These are phyloP conservation scores for Garrulus glandarius DNA, from an alignment of 2,797 vertebrate species.

Conservation along the genomic window DNA sequence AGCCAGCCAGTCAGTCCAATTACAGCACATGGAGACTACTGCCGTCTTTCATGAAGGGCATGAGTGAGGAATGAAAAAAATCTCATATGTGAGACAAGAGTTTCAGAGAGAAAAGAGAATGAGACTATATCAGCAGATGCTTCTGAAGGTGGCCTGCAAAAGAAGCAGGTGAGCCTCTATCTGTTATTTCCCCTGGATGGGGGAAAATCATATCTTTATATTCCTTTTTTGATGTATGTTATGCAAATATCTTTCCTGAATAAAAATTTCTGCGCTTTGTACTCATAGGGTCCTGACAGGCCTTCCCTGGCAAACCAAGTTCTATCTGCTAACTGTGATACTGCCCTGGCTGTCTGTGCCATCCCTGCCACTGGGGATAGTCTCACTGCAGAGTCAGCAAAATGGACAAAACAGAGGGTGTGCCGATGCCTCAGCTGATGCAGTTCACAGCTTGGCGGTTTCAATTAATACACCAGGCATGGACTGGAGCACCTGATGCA, in stretches of 20 bases:
- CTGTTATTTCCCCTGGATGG: background rate
- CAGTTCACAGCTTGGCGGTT: background rate
- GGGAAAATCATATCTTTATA: background rate
- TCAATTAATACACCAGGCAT: background rate
- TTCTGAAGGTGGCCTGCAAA: background rate
- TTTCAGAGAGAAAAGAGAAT: slow-evolving; percentile 18
- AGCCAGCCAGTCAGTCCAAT: slow-evolving; percentile 66
- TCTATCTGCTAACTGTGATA: background rate
- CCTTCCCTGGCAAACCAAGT: background rate
- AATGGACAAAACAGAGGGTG: background rate
- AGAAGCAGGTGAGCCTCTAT: background rate
- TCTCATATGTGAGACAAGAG: slow-evolving; percentile 47
- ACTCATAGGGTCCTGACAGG: background rate
- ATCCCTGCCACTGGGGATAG: background rate
- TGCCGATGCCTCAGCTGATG: background rate
- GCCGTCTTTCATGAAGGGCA: slow-evolving; percentile 46
- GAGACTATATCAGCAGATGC: background rate
- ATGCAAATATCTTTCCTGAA: background rate
- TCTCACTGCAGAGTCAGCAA: background rate
- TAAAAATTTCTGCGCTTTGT: background rate
- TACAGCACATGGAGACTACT: slow-evolving; percentile 27
- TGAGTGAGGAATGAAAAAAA: slow-evolving; percentile 12
- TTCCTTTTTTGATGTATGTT: background rate
- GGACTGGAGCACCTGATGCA: background rate
- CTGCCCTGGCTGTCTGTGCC: background rate